These are phyloP conservation scores for Sinohyriopsis cumingii DNA, from an alignment of 2,888 invertebrate genomes.

Conservation along the genomic window DNA sequence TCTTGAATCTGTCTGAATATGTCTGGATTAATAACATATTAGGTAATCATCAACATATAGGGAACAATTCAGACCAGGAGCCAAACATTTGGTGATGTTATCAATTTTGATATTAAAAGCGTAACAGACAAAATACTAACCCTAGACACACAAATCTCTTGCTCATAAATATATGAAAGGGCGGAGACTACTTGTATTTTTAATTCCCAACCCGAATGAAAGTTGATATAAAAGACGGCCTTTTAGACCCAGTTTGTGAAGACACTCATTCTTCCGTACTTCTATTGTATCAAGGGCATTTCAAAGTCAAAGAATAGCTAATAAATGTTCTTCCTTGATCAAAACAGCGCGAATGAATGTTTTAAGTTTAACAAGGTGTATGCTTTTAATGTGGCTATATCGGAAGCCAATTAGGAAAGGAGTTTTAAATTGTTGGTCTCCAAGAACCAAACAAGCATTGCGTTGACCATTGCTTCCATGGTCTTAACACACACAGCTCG, in stretches of 20 bases:
- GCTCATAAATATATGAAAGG: too few relatives aligned
- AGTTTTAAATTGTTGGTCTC: constrained; percentile 32
- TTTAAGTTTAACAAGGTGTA: constrained; percentile 34
- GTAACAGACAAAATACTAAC: too few relatives aligned
- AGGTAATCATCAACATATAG: too few relatives aligned
- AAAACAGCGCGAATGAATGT: constrained; percentile 37
- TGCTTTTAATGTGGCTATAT: constrained; percentile 19
- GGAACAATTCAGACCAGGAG: too few relatives aligned
- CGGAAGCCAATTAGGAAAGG: constrained; percentile 32
- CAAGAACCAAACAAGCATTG: constrained; percentile 39
- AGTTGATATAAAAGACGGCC: not conserved
- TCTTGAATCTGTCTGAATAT: too few relatives aligned
- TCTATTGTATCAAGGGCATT: constrained; percentile 3
- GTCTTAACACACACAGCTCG: constrained; percentile 46
- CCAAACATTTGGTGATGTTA: too few relatives aligned
- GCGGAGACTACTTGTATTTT: too few relatives aligned
- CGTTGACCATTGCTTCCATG: constrained; percentile 47
- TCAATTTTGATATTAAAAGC: too few relatives aligned
- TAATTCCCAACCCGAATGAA: not conserved
- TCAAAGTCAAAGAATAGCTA: constrained; percentile 30
- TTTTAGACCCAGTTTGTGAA: too few relatives aligned
- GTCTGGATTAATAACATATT: too few relatives aligned
- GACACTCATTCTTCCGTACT: constrained; percentile 24
- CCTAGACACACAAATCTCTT: too few relatives aligned
- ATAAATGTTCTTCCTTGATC: constrained; percentile 30